These are phyloP conservation scores for Spodoptera littoralis DNA, from an alignment of 2,888 invertebrate species.

Conservation along the genomic window DNA sequence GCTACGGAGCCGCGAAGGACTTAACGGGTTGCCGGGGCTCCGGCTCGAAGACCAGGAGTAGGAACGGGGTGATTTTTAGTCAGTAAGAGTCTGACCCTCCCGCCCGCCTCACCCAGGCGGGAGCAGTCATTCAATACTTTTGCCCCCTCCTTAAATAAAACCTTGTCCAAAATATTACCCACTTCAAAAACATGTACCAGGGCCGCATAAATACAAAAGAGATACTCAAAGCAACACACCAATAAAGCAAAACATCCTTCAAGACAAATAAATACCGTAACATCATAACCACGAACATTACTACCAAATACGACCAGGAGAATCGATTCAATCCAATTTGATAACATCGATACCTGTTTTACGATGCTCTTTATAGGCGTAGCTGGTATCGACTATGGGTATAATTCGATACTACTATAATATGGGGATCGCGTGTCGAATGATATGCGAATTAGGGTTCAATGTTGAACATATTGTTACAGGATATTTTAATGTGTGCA, in stretches of 20 bases:
- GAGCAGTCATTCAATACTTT: too few species aligned
- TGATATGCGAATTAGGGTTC: conserved; percentile 34
- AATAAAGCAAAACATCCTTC: conserved; percentile 28
- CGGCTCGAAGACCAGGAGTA: too few species aligned
- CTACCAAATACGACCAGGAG: conserved; percentile 32
- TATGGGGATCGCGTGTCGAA: conserved; percentile 51
- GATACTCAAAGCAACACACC: background rate
- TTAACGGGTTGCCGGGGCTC: too few species aligned
- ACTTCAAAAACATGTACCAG: conserved; percentile 10
- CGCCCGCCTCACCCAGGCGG: too few species aligned
- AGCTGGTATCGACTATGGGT: conserved; percentile 44
- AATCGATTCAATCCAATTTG: conserved; percentile 50
- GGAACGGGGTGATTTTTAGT: too few species aligned
- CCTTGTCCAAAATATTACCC: too few species aligned
- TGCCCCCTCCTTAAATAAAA: too few species aligned
- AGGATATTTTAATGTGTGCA: background rate
- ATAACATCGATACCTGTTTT: conserved; percentile 55
- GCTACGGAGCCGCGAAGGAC: too few species aligned
- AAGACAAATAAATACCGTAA: conserved; percentile 39
- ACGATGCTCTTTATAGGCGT: conserved; percentile 44
- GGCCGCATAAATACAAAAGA: conserved; percentile 22
- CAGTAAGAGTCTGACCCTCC: too few species aligned
- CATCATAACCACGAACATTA: conserved; percentile 21
- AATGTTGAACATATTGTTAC: conserved; percentile 18
- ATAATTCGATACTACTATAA: conserved; percentile 52